phyloP scores from a whole-genome alignment of 2,797 vertebrate genomes.

The Triplophysa bombifrons region DNA sequence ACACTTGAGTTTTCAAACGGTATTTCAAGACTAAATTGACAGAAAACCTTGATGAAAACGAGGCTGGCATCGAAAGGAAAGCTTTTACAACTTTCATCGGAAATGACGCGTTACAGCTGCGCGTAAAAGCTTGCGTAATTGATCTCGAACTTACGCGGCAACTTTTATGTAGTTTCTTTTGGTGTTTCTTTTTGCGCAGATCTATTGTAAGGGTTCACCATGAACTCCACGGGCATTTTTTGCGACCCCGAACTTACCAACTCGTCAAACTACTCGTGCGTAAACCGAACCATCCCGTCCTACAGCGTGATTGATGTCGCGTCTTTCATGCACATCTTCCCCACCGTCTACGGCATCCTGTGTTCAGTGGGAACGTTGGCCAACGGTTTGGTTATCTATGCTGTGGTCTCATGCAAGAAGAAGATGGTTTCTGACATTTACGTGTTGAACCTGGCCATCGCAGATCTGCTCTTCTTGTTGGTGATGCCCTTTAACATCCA shows the following conservation, averaged over 20 bases:
- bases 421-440: slow-evolving; percentile 84
- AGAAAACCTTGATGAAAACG: not conserved
- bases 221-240: slow-evolving; percentile 69
- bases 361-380: slow-evolving; percentile 78
- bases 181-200: not conserved
- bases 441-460: slow-evolving; percentile 81
- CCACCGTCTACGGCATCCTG: slow-evolving; percentile 79
- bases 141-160: not conserved
- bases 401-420: slow-evolving; percentile 80
- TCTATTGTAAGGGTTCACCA: slow-evolving; percentile 52
- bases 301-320: slow-evolving; percentile 70
- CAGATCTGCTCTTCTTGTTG: slow-evolving; percentile 81
- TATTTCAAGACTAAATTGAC: not conserved
- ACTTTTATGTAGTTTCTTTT: not conserved
- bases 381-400: slow-evolving; percentile 81
- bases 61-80: not conserved
- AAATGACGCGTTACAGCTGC: not conserved
- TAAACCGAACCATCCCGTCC: slow-evolving; percentile 42
- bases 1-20: slow-evolving; percentile 4
- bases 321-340: slow-evolving; percentile 82
- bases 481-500: slow-evolving; percentile 87
- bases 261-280: slow-evolving; percentile 61
- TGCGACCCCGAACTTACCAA: slow-evolving; percentile 65
- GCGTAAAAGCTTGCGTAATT: slow-evolving; percentile 18
- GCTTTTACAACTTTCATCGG: slow-evolving; percentile 11